Base-by-base conservation (phyloP, 1,140 invertebrate species). In the Helicoverpa zea region DNA sequence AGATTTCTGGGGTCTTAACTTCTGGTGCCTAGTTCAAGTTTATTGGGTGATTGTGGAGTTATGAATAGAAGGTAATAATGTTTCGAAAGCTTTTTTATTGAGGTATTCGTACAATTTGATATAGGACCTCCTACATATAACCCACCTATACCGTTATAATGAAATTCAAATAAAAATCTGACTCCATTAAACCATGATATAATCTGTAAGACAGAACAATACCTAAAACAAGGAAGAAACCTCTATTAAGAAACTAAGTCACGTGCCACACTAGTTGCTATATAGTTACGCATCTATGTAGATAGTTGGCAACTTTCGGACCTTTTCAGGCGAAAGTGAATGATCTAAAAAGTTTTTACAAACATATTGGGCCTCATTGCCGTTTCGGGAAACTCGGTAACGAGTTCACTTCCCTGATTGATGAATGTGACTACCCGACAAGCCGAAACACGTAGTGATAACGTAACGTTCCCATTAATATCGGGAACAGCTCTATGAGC, bases 291-390 rank as follows among this genome's bases (percentile, higher is more conserved):
- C 85, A 86, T 83, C 80, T 81, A 83, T 74, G 59, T 76, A 75
- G 80, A 88, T 90, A 89, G 86, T 90, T 89, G 73, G 47, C 54
- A 81, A 81, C 64, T 82, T 83, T 79, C 83, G 76, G 85, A 87
- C 80, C 87, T 85, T 88, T 86, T 88, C 88, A 83, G 85, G 90
- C 89, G 90, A 85, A 88, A 92, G 91, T 94, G 92, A 92, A 88
- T 92, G 90, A 92, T 92, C 90, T 90, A 85, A 89, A 92, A 94
- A 94, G 86, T 92, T 93, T 87, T 81, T 86, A 80, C 85, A 84
- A 88, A 92, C 87, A 92, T 91, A 91, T 87, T 87, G 87, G 87
- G 79, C 81, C 88, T 87, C 88, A 88, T 90, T 89, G 87, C 84
- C 88, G 87, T 90, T 92, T 90, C 90, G 83, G 87, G 82, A 59